phyloP scores from a whole-genome alignment of 2,888 invertebrate species.

The Sinodicranocentrus sp. region DNA sequence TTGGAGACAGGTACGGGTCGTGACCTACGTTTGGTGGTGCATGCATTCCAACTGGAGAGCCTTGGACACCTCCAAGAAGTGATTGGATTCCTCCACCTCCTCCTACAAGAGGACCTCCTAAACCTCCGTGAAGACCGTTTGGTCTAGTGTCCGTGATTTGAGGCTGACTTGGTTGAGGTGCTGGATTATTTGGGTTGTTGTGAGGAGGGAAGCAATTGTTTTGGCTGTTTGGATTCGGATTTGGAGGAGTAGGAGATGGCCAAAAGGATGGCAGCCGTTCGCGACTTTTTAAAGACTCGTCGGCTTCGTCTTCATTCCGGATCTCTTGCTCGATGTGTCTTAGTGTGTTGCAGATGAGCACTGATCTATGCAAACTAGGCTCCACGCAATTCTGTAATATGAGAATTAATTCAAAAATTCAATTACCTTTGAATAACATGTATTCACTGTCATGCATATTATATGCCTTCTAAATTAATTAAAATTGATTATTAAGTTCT shows the following conservation, averaged over 20 bases:
- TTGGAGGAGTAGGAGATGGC: conserved; percentile 53
- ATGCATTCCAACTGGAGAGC: neutral
- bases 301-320: conserved; percentile 78
- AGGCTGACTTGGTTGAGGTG: conserved; percentile 57
- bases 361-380: conserved; percentile 79
- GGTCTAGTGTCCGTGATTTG: conserved; percentile 73
- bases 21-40: conserved; percentile 56
- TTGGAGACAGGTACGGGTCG: conserved; percentile 76
- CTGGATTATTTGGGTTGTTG: neutral
- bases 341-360: conserved; percentile 80
- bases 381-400: conserved; percentile 77
- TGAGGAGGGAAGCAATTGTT: conserved; percentile 54
- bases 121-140: neutral
- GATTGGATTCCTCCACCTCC: conserved; percentile 32
- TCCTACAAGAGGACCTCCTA: conserved; percentile 12
- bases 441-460: too few species aligned
- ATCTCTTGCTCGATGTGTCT: conserved; percentile 80
- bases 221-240: conserved; percentile 40
- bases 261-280: conserved; percentile 75
- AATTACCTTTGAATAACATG: too few species aligned
- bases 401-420: too few species aligned
- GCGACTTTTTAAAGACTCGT: conserved; percentile 68
- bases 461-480: too few species aligned
- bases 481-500: too few species aligned
- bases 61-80: neutral